phyloP scores from a whole-genome alignment of 2,888 invertebrate genomes.

The Platypus cylindrus region DNA sequence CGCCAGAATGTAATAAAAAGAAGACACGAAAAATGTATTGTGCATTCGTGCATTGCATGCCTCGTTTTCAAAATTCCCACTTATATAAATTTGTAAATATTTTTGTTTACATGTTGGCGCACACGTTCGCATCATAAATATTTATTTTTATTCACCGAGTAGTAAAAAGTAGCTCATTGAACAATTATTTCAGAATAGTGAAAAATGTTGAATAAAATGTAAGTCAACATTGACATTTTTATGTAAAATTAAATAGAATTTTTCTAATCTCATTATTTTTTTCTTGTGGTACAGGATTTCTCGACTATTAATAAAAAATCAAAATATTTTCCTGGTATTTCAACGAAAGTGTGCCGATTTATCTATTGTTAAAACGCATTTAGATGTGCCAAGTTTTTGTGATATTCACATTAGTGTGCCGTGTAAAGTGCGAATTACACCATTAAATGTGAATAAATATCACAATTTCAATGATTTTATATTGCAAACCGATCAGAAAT shows the following conservation, averaged over 20 bases:
- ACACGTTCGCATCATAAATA: too few relatives aligned
- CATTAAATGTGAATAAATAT: slow-evolving; percentile 28
- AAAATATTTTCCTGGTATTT: not conserved
- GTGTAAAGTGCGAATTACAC: slow-evolving; percentile 24
- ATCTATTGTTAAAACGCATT: slow-evolving; percentile 16
- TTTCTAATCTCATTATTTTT: slow-evolving; percentile 13
- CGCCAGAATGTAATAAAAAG: too few relatives aligned
- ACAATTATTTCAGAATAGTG: too few relatives aligned
- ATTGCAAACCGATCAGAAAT: slow-evolving; percentile 18
- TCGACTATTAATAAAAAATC: too few relatives aligned
- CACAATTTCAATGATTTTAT: slow-evolving; percentile 25
- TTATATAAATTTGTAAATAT: too few relatives aligned
- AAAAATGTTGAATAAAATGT: too few relatives aligned
- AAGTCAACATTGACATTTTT: too few relatives aligned
- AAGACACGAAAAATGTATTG: too few relatives aligned
- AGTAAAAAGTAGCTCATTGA: too few relatives aligned
- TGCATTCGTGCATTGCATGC: too few relatives aligned
- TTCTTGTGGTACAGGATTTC: slow-evolving; percentile 6
- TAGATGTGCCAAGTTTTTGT: slow-evolving; percentile 25
- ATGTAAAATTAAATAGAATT: slow-evolving; percentile 8
- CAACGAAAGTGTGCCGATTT: slow-evolving; percentile 11
- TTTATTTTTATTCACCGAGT: too few relatives aligned
- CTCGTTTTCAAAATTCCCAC: slow-evolving; percentile 10
- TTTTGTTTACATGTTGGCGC: too few relatives aligned
- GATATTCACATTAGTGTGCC: slow-evolving; percentile 26